Conservation (phyloP, 2,113 vertebrate species). For the Petaurus breviceps region DNA sequence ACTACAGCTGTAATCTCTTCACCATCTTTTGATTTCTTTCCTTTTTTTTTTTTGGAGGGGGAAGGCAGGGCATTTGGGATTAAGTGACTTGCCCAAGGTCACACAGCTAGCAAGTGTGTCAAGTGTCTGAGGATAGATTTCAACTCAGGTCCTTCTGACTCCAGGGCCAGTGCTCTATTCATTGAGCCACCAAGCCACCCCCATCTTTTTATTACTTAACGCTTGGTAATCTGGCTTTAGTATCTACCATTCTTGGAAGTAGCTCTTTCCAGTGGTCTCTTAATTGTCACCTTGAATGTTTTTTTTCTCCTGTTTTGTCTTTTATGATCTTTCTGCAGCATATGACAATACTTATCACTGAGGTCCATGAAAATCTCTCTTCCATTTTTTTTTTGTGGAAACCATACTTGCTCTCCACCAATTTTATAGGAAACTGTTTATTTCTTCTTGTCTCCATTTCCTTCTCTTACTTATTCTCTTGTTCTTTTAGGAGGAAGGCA, state of each 20-base stretch:
- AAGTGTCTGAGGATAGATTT: too few species aligned
- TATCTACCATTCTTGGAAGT: background rate
- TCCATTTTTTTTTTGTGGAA: background rate
- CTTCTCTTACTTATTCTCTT: background rate
- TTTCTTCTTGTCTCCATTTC: background rate
- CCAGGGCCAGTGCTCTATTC: too few species aligned
- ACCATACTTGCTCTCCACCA: background rate
- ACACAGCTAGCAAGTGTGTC: too few species aligned
- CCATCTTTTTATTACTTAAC: background rate
- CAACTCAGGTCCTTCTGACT: too few species aligned
- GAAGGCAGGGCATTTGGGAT: too few species aligned
- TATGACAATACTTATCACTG: background rate
- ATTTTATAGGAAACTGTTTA: background rate
- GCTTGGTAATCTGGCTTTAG: background rate
- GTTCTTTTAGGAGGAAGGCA: background rate
- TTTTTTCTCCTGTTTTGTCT: background rate
- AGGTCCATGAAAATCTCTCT: background rate
- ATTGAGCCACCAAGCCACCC: too few species aligned
- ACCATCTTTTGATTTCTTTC: too few species aligned
- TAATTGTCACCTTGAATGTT: background rate
- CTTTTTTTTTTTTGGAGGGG: too few species aligned
- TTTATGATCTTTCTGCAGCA: background rate
- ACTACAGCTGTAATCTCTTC: too few species aligned
- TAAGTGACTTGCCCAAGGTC: too few species aligned
- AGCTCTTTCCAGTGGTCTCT: background rate